phyloP scores from a whole-genome alignment of 2,888 invertebrate genomes.

The Drosophila tanythrix region DNA sequence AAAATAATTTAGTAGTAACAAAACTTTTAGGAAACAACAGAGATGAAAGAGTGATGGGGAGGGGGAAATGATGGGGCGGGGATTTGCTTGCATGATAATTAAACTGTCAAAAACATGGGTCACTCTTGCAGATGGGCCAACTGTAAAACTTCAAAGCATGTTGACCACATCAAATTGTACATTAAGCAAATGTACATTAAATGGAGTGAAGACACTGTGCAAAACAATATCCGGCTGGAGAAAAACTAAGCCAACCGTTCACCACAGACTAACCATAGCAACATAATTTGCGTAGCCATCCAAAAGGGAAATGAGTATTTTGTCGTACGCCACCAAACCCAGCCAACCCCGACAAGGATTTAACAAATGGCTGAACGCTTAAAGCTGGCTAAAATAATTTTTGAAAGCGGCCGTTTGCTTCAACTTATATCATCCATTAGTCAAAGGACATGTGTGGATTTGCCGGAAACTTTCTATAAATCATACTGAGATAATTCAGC shows the following conservation, averaged over 20 bases:
- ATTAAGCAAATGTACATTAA: slow-evolving; percentile 39
- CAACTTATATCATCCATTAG: slow-evolving; percentile 57
- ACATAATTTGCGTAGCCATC: slow-evolving; percentile 47
- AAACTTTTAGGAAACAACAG: neutral
- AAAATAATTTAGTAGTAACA: slow-evolving; percentile 8
- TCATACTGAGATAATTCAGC: neutral
- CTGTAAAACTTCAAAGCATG: slow-evolving; percentile 61
- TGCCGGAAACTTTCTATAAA: slow-evolving; percentile 33
- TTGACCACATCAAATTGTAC: slow-evolving; percentile 28
- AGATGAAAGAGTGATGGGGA: too few relatives aligned
- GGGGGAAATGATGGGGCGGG: neutral
- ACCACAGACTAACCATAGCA: slow-evolving; percentile 21
- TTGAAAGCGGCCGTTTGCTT: slow-evolving; percentile 39
- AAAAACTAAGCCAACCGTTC: slow-evolving; percentile 27
- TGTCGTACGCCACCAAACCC: slow-evolving; percentile 4
- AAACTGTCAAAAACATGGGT: slow-evolving; percentile 61
- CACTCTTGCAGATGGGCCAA: slow-evolving; percentile 11
- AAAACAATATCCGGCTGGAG: slow-evolving; percentile 68
- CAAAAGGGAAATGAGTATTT: slow-evolving; percentile 65
- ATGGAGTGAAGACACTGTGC: slow-evolving; percentile 36
- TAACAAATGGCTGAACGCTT: slow-evolving; percentile 12
- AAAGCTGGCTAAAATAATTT: slow-evolving; percentile 26
- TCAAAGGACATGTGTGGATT: slow-evolving; percentile 46
- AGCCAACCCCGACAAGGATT: slow-evolving; percentile 5
- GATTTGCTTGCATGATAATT: slow-evolving; percentile 52